Evolutionary conservation across 2,797 vertebrate genomes (phyloP).

Genomic region (Pteronotus mesoamericanus): DNA sequence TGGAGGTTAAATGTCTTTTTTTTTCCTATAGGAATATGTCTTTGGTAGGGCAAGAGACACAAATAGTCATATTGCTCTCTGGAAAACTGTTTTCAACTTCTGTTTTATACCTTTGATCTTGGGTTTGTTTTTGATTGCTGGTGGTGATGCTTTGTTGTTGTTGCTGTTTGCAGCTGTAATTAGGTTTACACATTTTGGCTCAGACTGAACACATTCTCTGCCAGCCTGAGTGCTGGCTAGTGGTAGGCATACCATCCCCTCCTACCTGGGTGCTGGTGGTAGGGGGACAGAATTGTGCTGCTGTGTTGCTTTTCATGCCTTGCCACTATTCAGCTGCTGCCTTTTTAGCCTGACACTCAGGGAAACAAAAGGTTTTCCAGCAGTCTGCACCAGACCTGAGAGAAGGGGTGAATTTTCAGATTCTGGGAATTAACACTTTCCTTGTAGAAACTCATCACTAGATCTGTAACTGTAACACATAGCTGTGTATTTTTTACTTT

Average conservation of each 20-base stretch:
- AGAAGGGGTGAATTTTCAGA: not conserved
- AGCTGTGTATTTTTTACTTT: not conserved
- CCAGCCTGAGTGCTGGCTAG: not conserved
- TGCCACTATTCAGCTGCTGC: not conserved
- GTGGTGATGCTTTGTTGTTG: not conserved
- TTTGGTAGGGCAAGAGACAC: not conserved
- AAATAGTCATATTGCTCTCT: not conserved
- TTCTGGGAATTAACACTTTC: not conserved
- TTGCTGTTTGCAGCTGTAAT: not conserved
- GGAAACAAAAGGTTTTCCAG: not conserved
- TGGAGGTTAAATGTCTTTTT: not conserved
- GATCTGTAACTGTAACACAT: not conserved
- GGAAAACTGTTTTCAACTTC: not conserved
- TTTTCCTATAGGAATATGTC: not conserved
- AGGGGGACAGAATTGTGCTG: not conserved
- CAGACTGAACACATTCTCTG: not conserved
- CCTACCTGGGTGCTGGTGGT: not conserved
- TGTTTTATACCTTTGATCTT: not conserved
- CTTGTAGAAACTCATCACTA: not conserved
- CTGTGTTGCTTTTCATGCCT: not conserved
- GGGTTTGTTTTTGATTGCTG: not conserved
- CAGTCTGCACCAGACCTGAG: not conserved
- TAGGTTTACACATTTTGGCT: not conserved
- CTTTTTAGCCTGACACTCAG: not conserved
- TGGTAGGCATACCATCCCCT: not conserved